Conservation (phyloP, 2,797 vertebrate species). For the Mionectes olivaceus region DNA sequence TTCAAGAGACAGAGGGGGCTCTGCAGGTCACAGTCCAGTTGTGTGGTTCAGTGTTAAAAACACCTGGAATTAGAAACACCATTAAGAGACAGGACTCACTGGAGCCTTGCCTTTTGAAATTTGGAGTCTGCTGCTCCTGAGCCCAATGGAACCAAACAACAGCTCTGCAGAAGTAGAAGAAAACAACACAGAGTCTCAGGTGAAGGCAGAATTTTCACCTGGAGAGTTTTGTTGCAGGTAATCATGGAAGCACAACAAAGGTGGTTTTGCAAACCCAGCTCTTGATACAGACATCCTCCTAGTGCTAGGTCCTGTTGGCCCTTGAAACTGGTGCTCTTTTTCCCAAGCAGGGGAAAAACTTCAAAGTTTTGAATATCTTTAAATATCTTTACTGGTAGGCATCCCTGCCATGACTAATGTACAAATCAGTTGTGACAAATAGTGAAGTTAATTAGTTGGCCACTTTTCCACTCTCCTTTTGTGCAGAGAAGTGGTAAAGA, state of each 20-base stretch:
- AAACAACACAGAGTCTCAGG: neutral
- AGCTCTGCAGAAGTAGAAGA: neutral
- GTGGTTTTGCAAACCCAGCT: neutral
- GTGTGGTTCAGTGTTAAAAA: neutral
- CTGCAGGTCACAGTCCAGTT: neutral
- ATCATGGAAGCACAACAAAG: neutral
- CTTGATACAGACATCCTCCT: neutral
- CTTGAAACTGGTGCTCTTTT: neutral
- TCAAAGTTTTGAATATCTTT: neutral
- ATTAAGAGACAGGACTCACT: rapidly evolving
- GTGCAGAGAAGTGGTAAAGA: conserved; percentile 11
- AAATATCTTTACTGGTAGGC: neutral
- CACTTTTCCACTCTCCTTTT: conserved; percentile 23
- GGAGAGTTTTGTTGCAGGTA: neutral
- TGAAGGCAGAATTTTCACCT: neutral
- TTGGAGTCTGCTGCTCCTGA: neutral
- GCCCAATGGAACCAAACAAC: rapidly evolving
- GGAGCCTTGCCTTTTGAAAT: rapidly evolving
- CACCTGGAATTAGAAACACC: neutral
- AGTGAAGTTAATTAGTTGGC: neutral
- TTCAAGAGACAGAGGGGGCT: neutral
- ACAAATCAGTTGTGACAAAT: conserved; percentile 20
- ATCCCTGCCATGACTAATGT: neutral
- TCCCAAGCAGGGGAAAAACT: neutral
- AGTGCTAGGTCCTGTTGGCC: neutral